Base-by-base conservation (phyloP, 1,140 invertebrate species). In the Alviniconcha marisindica region DNA sequence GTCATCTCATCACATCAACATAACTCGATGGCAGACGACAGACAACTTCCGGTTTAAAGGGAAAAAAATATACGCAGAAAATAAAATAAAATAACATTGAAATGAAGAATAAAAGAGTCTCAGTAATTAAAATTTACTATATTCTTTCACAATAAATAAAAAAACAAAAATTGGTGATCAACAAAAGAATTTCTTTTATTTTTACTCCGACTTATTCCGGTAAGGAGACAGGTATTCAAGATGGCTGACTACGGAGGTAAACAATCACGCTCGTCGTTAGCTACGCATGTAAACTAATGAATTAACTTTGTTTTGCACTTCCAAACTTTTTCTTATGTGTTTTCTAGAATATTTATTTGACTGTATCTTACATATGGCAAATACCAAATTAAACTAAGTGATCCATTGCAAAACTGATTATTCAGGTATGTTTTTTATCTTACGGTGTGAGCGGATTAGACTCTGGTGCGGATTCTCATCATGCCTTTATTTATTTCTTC, bases 211-310 rank as follows among this genome's bases (percentile, higher is more conserved):
- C 3, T 24, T 40, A 36, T 82, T 82, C 54, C 73, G 66, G 66
- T 36, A 15, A 42, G 40, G 48, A 48, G 48, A 40, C 15, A 69
- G 73, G 82, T 79, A 82, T 84, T 66, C 82, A 86, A 86, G 81
- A 87, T 88, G 85, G 83, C 77, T 48, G 84, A 84, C 76, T 82
- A 83, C 66, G 82, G 81, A 83, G 84, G 84, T 88, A 87, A 87
- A 87, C 86, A 87, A 87, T 71, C 69, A 82, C 40, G 79, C 78
- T 79, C 78, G 63, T 80, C 78, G 81, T 82, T 73, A 82, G 66
- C 31, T 82, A 73, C 71, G 71, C 48, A 48, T 54, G 42, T 81
- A 74, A 82, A 51, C 73, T 38, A 3, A 51, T 2, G 21, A 60
- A 71, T 71, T 24, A 40, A 40, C 18, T 33, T 38, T 14, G 56